Evolutionary conservation across 2,888 invertebrate genomes (phyloP).

Genomic region (Metallyticus violacea): DNA sequence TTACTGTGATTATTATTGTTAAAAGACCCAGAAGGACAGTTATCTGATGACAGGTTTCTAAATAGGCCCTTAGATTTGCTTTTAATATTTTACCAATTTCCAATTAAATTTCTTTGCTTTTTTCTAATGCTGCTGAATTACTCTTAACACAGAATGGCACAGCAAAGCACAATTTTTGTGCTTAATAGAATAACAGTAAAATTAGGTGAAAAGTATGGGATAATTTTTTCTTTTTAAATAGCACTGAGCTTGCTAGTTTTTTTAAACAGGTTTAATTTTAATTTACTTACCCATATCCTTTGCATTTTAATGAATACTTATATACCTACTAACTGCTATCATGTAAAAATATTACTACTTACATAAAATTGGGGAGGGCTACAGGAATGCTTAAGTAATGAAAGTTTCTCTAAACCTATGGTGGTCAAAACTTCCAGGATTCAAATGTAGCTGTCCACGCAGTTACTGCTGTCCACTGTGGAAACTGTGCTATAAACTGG

Average conservation of each 20-base stretch:
- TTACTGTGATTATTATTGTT: too few relatives aligned
- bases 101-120: not conserved
- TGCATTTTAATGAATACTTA: not conserved
- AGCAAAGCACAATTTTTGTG: too few relatives aligned
- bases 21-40: not conserved
- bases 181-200: not conserved
- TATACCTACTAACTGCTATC: not conserved
- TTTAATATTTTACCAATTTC: not conserved
- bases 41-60: not conserved
- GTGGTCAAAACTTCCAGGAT: conserved; percentile 53
- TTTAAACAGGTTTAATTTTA: not conserved
- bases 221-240: not conserved
- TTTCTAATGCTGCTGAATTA: not conserved
- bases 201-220: not conserved
- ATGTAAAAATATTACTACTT: not conserved
- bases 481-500: conserved; percentile 57
- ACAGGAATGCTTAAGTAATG: not conserved
- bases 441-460: conserved; percentile 70
- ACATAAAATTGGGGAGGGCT: not conserved
- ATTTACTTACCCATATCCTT: not conserved
- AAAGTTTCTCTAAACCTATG: not conserved
- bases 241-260: not conserved
- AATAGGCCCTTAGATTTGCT: too few relatives aligned
- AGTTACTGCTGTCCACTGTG: conserved; percentile 62
- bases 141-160: not conserved